Evolutionary conservation across 1,140 invertebrate genomes (phyloP), one percentile per base, ranked within the genome.

Genomic region (Euura lappo): DNA sequence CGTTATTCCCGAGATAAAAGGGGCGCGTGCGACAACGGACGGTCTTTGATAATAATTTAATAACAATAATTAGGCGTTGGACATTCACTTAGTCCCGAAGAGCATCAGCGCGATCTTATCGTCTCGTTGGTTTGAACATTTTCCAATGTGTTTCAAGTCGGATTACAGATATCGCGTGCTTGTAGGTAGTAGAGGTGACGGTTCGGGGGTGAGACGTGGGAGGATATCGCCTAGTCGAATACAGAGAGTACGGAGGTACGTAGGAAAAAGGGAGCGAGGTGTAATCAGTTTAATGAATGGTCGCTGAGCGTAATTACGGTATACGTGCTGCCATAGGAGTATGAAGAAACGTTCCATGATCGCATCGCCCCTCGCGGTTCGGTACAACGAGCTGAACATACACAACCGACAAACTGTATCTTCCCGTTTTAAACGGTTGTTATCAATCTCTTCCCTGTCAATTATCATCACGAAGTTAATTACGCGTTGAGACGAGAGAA

Each of bases 281-380:
- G 79, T 79, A 80, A 80, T 80, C 78, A 75, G 77, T 77, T 79
- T 80, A 80, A 80, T 80, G 79, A 79, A 79, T 80, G 79, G 78
- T 80, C 78, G 75, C 79, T 78, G 72, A 72, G 65, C 74, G 75
- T 80, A 80, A 80, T 79, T 80, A 77, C 74, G 76, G 77, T 8
- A 60, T 60, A 60, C 51, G 8, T 60, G 10, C 51, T 60, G 13
- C 51, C 51, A 60, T 60, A 28, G 51, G 13, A 60, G 51, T 60
- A 60, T 28, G 28, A 28, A 28, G 28, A 28, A 8, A 60, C 0
- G 28, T 28, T 28, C 28, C 28, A 28, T 28, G 28, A 28, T 28
- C 28, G 28, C 28, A 28, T 28, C 28, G 28, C 28, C 28, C 0
- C 28, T 28, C 28, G 28, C 28, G 28, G 28, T 28, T 28, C 28